phyloP scores from a whole-genome alignment of 2,113 vertebrate genomes.

The Centrocercus urophasianus region DNA sequence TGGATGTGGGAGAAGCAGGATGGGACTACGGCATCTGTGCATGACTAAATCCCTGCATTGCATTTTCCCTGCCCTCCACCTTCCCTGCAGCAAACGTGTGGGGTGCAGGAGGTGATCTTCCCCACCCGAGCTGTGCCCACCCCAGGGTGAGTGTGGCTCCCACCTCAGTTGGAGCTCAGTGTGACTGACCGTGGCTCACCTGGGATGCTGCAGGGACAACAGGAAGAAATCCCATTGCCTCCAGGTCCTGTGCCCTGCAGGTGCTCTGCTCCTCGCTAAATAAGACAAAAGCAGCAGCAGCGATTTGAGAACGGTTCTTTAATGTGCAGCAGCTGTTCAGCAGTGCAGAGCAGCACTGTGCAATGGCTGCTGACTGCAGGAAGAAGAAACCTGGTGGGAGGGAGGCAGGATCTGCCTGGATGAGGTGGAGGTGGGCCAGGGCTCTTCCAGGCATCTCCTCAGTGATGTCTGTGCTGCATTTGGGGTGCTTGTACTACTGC shows the following conservation, averaged over 20 bases:
- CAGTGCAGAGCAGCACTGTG: accelerated
- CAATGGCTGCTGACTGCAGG: background rate
- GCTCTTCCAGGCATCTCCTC: background rate
- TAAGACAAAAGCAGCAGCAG: background rate
- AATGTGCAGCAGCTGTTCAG: background rate
- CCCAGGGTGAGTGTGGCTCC: background rate
- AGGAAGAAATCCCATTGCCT: background rate
- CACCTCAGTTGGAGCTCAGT: background rate
- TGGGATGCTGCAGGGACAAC: background rate
- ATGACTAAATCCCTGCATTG: background rate
- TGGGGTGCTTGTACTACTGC: background rate
- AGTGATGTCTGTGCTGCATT: accelerated
- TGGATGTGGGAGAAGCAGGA: accelerated
- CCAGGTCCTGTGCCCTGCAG: background rate
- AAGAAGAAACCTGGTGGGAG: background rate
- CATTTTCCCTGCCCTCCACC: background rate
- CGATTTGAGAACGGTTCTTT: background rate
- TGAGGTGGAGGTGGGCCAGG: background rate
- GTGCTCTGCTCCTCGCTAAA: background rate
- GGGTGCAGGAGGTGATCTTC: accelerated
- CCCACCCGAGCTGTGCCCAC: background rate
- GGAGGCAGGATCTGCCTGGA: background rate
- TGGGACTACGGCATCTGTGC: accelerated
- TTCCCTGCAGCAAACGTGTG: accelerated
- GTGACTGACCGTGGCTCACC: background rate